Evolutionary conservation across 2,797 vertebrate species (phyloP).

Genomic region (Eulemur rubriventer): DNA sequence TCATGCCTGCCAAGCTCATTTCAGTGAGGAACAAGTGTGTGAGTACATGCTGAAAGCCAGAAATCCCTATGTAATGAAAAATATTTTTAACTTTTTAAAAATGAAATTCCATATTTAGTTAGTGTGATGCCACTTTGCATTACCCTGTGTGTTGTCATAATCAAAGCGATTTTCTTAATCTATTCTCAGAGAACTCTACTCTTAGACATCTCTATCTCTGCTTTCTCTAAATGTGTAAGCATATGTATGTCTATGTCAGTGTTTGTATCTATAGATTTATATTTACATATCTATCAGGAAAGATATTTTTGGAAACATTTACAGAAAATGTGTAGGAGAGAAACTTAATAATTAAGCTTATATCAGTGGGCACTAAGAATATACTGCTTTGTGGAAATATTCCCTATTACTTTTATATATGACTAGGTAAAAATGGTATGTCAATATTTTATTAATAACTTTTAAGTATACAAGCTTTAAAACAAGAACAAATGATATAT

Average conservation of each 20-base stretch:
- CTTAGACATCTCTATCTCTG: neutral
- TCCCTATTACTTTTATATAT: neutral
- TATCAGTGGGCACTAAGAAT: neutral
- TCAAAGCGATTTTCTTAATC: neutral
- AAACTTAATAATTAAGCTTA: neutral
- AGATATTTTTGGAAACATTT: neutral
- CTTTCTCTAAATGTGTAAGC: neutral
- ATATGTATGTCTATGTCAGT: neutral
- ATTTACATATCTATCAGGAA: neutral
- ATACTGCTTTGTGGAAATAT: neutral
- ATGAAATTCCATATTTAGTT: conserved; percentile 28
- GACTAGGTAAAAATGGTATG: neutral
- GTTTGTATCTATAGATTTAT: neutral
- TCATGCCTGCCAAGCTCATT: neutral
- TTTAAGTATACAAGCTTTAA: neutral
- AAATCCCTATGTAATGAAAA: neutral
- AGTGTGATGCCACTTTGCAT: neutral
- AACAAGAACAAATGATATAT: neutral
- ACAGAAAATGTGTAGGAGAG: neutral
- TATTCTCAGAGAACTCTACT: neutral
- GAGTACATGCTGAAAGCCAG: neutral
- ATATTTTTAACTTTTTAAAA: conserved; percentile 18
- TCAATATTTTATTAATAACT: conserved; percentile 1
- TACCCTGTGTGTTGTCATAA: neutral
- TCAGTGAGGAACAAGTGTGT: neutral